Conservation (phyloP, 2,888 invertebrate species). For the Meghimatium bilineatum region DNA sequence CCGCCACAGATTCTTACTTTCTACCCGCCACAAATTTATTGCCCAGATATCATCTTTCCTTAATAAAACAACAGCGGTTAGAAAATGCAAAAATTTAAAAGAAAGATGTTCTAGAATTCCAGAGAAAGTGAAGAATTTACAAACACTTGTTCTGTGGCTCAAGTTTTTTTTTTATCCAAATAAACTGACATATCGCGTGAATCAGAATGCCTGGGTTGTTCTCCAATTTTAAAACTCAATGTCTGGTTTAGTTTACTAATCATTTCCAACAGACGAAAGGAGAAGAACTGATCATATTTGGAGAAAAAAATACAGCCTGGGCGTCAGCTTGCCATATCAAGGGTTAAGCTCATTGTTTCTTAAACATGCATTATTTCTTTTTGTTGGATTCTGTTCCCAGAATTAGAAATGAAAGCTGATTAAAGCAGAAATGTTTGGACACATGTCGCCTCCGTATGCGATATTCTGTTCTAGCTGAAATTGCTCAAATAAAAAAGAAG, state of each 20-base stretch:
- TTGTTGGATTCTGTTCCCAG: too few relatives aligned
- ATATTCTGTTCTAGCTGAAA: too few relatives aligned
- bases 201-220: conserved; percentile 11
- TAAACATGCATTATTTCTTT: not conserved
- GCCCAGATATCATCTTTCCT: not conserved
- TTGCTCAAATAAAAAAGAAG: too few relatives aligned
- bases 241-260: conserved; percentile 26
- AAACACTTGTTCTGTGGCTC: conserved; percentile 7
- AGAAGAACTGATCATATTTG: not conserved
- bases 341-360: not conserved
- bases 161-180: not conserved
- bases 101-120: not conserved
- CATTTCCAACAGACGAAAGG: conserved; percentile 14
- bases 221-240: not conserved
- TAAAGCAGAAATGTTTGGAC: too few relatives aligned
- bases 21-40: not conserved
- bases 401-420: too few relatives aligned
- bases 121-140: conserved; percentile 20
- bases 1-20: not conserved
- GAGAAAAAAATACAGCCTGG: not conserved
- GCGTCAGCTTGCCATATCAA: not conserved
- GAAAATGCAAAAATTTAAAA: not conserved
- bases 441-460: too few relatives aligned
- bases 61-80: not conserved
- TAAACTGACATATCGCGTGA: conserved; percentile 14